These are phyloP conservation scores for Danio tinwini DNA, from an alignment of 2,797 vertebrate genomes.

Conservation along the genomic window DNA sequence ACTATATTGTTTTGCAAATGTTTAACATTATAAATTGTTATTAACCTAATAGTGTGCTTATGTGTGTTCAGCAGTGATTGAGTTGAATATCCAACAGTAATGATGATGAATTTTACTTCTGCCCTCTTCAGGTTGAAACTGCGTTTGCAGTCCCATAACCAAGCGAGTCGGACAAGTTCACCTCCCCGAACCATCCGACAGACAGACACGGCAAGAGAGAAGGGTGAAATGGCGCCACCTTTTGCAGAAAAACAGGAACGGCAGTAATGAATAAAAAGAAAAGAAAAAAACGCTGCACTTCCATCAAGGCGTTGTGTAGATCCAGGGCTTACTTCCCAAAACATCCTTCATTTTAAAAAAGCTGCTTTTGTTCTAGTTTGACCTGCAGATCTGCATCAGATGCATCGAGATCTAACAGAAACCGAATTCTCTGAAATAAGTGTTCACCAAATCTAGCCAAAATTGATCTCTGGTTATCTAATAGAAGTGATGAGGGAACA, in stretches of 20 bases:
- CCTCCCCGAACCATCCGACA: neutral
- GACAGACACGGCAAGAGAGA: constrained; percentile 4
- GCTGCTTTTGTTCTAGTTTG: constrained; percentile 20
- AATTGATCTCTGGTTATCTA: neutral
- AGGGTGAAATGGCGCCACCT: constrained; percentile 21
- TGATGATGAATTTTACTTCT: constrained; percentile 2
- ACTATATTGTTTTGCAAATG: no score
- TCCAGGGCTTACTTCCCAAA: neutral
- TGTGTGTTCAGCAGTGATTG: neutral
- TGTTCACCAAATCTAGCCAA: constrained; percentile 10
- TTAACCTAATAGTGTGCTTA: no score
- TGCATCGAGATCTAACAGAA: neutral
- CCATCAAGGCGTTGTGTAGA: neutral
- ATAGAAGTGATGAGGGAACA: neutral
- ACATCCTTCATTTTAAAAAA: neutral
- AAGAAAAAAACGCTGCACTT: constrained; percentile 11
- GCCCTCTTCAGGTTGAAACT: neutral
- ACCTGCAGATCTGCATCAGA: constrained; percentile 11
- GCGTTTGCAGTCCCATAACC: neutral
- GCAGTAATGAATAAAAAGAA: neutral
- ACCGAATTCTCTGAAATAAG: neutral
- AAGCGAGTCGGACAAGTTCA: neutral
- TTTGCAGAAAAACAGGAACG: constrained; percentile 3
- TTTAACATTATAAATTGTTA: no score
- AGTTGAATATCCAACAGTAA: neutral